These are phyloP conservation scores for Vireo griseus DNA, from an alignment of 2,797 vertebrate species.

Conservation along the genomic window DNA sequence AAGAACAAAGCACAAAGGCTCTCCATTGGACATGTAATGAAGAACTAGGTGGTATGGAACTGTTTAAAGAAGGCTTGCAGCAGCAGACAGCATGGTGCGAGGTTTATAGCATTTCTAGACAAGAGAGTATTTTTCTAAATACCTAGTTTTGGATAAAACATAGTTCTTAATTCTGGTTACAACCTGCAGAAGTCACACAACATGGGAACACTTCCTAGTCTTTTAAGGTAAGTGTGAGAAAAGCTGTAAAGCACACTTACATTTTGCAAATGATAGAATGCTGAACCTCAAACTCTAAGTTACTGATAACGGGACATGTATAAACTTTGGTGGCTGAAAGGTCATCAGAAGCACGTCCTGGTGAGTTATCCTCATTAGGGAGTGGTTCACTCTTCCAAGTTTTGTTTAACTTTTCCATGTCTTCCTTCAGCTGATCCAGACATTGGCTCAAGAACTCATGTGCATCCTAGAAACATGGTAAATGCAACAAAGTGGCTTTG, in stretches of 20 bases:
- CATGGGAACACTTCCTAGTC: background rate
- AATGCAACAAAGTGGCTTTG: background rate
- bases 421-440: constrained; percentile 96
- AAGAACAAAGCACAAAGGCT: background rate
- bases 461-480: constrained; percentile 81
- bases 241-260: constrained; percentile 73
- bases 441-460: constrained; percentile 98
- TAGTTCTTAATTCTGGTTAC: background rate
- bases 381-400: constrained; percentile 83
- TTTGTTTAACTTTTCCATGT: constrained; percentile 98
- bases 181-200: background rate
- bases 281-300: constrained; percentile 98
- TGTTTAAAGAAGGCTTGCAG: background rate
- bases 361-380: constrained; percentile 78
- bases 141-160: background rate
- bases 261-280: constrained; percentile 96
- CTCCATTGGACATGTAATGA: background rate
- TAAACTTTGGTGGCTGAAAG: constrained; percentile 85
- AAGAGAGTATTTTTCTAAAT: background rate
- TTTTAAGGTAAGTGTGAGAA: background rate
- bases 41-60: background rate
- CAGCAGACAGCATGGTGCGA: background rate
- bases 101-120: background rate
- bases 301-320: constrained; percentile 92
- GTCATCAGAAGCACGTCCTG: constrained; percentile 79